Evolutionary conservation across 2,113 vertebrate species (phyloP).

Genomic region (Aphyosemion australe): DNA sequence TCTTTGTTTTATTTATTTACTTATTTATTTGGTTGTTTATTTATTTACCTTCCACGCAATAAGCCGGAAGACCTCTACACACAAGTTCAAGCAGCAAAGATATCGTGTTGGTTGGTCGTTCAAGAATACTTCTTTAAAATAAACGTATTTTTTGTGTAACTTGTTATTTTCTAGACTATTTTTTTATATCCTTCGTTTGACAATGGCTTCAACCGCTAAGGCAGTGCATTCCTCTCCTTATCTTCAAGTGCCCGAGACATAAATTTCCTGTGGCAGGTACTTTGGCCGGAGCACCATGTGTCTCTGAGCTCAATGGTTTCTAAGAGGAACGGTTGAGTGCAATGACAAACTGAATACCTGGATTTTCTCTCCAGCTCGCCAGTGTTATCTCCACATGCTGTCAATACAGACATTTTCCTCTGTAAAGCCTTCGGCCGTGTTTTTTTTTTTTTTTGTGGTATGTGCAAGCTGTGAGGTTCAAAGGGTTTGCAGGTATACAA

Average conservation of each 20-base stretch:
- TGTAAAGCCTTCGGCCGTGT: constrained; percentile 37
- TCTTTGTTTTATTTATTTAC: not conserved
- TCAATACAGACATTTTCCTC: constrained; percentile 30
- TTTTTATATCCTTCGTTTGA: not conserved
- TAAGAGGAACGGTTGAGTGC: constrained; percentile 34
- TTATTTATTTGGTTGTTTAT: not conserved
- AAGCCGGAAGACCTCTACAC: not conserved
- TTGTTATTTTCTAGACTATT: not conserved
- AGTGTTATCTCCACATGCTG: constrained; percentile 23
- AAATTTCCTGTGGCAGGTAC: constrained; percentile 10
- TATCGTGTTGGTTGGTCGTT: too few relatives aligned
- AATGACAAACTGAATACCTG: constrained; percentile 32
- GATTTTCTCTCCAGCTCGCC: constrained; percentile 4
- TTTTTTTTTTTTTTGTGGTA: constrained; percentile 37
- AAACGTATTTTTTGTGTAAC: too few relatives aligned
- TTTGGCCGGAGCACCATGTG: constrained; percentile 14
- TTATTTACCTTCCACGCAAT: not conserved
- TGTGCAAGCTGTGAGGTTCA: constrained; percentile 31
- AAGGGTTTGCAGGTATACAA: constrained; percentile 40
- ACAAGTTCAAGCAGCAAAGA: not conserved
- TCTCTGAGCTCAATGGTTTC: constrained; percentile 31
- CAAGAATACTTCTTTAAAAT: too few relatives aligned
- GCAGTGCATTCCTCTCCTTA: not conserved
- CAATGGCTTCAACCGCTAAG: not conserved
- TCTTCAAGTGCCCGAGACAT: not conserved